phyloP scores from a whole-genome alignment of 2,797 vertebrate genomes.

The Sternarchorhynchus goeldii region DNA sequence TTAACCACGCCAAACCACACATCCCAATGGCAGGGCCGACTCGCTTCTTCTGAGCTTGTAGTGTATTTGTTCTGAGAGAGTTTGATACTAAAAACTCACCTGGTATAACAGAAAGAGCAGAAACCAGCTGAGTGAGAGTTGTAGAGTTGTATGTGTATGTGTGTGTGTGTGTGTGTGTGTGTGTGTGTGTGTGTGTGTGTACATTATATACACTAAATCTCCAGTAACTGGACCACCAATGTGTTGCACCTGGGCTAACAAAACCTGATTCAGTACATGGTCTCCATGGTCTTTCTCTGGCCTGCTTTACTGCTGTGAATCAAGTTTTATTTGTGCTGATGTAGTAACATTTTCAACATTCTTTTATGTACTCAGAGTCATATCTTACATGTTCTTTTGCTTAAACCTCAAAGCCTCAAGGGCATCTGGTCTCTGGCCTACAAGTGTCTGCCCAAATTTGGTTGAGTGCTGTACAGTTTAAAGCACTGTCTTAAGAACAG shows the following conservation, averaged over 20 bases:
- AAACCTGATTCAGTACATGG: conserved; percentile 4
- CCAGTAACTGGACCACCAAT: conserved; percentile 25
- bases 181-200: conserved; percentile 1
- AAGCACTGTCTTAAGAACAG: no score
- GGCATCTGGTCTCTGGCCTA: no score
- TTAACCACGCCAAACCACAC: conserved; percentile 38
- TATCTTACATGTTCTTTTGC: background rate
- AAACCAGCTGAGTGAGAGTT: conserved; percentile 24
- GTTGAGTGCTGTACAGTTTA: no score
- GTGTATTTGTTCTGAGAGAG: conserved; percentile 26
- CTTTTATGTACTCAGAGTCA: background rate
- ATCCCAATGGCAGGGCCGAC: conserved; percentile 12
- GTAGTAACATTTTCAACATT: conserved; percentile 8
- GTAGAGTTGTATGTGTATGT: conserved; percentile 6
- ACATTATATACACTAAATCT: conserved; percentile 1
- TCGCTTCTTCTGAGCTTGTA: background rate
- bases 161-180: background rate
- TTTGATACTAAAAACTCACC: conserved; percentile 13
- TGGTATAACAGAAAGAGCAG: conserved; percentile 30
- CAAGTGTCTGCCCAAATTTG: no score
- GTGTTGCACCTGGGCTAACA: conserved; percentile 40
- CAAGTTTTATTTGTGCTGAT: conserved; percentile 2
- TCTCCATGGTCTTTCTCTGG: background rate
- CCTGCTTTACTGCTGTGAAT: conserved; percentile 14
- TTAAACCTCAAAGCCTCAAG: background rate